Evolutionary conservation across 2,888 invertebrate species (phyloP).

Genomic region (Caenorhabditis sp.): DNA sequence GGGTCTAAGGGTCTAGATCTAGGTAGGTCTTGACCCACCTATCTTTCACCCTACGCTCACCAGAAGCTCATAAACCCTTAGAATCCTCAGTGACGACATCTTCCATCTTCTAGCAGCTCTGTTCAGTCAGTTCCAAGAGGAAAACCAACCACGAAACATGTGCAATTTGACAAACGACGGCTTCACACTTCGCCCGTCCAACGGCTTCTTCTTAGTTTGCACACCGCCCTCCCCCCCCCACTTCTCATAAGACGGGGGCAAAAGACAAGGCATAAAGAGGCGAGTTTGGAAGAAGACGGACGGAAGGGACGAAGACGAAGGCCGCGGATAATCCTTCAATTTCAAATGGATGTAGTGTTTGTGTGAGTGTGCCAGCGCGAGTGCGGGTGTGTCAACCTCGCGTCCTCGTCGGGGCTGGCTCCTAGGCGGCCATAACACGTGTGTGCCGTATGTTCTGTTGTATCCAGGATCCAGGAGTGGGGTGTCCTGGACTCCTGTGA

Average conservation of each 20-base stretch:
- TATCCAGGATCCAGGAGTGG: neutral
- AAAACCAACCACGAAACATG: slow-evolving; percentile 24
- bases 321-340: slow-evolving; percentile 50
- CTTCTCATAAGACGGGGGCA: neutral
- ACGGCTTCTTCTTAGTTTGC: neutral
- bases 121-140: neutral
- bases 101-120: too few species aligned
- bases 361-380: too few species aligned
- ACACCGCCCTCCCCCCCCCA: neutral
- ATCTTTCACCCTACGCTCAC: too few species aligned
- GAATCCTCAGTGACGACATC: too few species aligned
- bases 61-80: too few species aligned
- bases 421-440: slow-evolving; percentile 33
- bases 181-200: too few species aligned
- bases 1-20: too few species aligned
- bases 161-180: slow-evolving; percentile 52
- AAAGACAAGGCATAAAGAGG: too few species aligned
- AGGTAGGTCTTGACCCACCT: too few species aligned
- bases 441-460: slow-evolving; percentile 52
- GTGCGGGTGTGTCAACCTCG: too few species aligned
- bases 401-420: neutral
- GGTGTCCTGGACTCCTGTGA: slow-evolving; percentile 8
- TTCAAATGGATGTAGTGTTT: slow-evolving; percentile 31
- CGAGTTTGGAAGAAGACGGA: too few species aligned
- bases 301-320: slow-evolving; percentile 11